Evolutionary conservation across 2,797 vertebrate genomes (phyloP).

Genomic region (Antennarius maculatus): DNA sequence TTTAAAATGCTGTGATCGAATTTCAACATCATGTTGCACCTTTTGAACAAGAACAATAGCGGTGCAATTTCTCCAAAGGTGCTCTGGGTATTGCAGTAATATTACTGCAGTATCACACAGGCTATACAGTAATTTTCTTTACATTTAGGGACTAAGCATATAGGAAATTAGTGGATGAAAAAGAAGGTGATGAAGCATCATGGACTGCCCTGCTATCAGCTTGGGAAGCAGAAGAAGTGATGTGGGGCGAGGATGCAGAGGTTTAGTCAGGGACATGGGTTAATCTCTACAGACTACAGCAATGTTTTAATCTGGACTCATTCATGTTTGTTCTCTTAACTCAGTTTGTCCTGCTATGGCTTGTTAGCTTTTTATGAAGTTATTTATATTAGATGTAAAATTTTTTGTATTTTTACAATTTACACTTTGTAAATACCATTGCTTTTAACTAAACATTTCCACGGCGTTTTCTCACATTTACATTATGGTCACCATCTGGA

Average conservation of each 20-base stretch:
- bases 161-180: slow-evolving; percentile 18
- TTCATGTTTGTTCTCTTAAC: neutral
- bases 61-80: slow-evolving; percentile 40
- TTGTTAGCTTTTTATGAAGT: slow-evolving; percentile 2
- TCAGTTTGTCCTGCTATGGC: neutral
- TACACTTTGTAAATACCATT: slow-evolving; percentile 2
- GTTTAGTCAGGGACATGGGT: neutral
- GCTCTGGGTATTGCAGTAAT: slow-evolving; percentile 40
- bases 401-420: slow-evolving; percentile 1
- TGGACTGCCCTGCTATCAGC: neutral
- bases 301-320: neutral
- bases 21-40: slow-evolving; percentile 11
- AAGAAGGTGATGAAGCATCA: neutral
- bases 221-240: neutral
- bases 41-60: slow-evolving; percentile 36
- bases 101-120: slow-evolving; percentile 38
- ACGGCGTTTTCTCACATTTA: slow-evolving; percentile 5
- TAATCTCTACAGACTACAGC: slow-evolving; percentile 1
- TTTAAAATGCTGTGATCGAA: slow-evolving; percentile 31
- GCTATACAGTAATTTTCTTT: slow-evolving; percentile 35
- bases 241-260: neutral
- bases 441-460: neutral
- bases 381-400: slow-evolving; percentile 3
- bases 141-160: slow-evolving; percentile 8
- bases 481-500: slow-evolving; percentile 46